Evolutionary conservation across 2,113 vertebrate species (phyloP), one percentile per base, ranked within the genome.

Genomic region (Solea senegalensis): DNA sequence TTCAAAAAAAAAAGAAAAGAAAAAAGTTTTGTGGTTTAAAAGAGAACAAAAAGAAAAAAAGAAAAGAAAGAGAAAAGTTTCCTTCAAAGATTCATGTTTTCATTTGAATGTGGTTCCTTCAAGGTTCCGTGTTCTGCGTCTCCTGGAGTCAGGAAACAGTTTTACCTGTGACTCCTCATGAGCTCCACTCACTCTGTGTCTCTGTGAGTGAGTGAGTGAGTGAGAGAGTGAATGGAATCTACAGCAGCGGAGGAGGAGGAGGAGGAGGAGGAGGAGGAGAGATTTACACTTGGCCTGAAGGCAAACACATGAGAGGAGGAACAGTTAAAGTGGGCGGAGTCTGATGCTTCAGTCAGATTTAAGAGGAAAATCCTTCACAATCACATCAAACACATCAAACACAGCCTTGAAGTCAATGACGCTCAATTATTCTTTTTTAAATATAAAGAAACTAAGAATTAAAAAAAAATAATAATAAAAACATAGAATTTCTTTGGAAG

Each of bases 191-290:
- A 40, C 58, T 50, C n/a, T 28, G 21, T 45, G 41, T 59, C 69
- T 51, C 27, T 21, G 55, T 3, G 40, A 16, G 59, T 15, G 21
- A 39, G 56, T 34, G 40, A 16, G 52, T 14, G 26, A 84, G 63
- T n/a, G n/a, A 71, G 80, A 86, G 89, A 81, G 83, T 68, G 84
- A 85, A 53, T 68, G 72, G 8, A 7, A 10, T 63, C 68, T 72
- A 60, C 28, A 66, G 62, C 9, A 46, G 45, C 14, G 27, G 21
- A 46, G 58, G 78, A 79, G 75, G 5, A 26, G 73, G 34, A 57
- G 41, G 54, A 62, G 48, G 28, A 51, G 41, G 44, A 45, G 44
- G 44, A 12, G 44, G 11, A 45, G 49, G n/a, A 70, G 15, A 34
- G 54, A 56, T 56, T 59, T 59, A 44, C 40, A 21, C 40, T 59